Evolutionary conservation across 2,797 vertebrate genomes (phyloP), one percentile per base, ranked within the genome.

Genomic region (Gymnocypris eckloni): DNA sequence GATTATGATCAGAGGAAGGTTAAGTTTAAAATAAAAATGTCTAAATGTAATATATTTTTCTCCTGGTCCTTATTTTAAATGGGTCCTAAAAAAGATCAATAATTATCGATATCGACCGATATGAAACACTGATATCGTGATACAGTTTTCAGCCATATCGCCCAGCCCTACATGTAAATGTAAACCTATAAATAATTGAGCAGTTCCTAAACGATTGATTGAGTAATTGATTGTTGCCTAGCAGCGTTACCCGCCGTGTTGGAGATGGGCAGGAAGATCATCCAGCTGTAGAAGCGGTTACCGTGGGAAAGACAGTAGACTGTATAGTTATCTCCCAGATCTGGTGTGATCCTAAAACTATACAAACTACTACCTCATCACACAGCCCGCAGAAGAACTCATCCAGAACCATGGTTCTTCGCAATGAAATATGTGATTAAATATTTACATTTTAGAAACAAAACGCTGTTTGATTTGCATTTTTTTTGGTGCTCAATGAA

Each of bases 331-430:
- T 98, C 98, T 98, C 98, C 97, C 95, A 98, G 97, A 97, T 97
- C 97, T 97, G 97, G 96, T 98, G 96, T 98, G 97, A 99, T 97
- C 97, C 97, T 97, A 97, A 98, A 99, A 99, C 97, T 98, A 99
- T 99, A 99, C 98, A 99, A 99, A 98, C 97, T 98, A 99, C 98
- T 99, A 99, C 98, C 98, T 99, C 98, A 98, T 92, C 97, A 96
- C 97, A 96, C 93, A 96, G 93, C 93, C 95, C 85, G 91, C 94
- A 91, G 33, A 18, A 86, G 80, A 54, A 56, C 43, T 59, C 7
- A 48, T 54, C 9, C 18, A 59, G 66, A 16, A 39, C 6, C 48
- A 11, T 5, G 20, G 25, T 48, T 20, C 41, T 59, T 37, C 45
- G 39, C 20, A 69, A 39, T 15, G 9, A 10, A 16, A 13, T 75